Evolutionary conservation across 2,888 invertebrate species (phyloP).

Genomic region (Acanthopleura granulata): DNA sequence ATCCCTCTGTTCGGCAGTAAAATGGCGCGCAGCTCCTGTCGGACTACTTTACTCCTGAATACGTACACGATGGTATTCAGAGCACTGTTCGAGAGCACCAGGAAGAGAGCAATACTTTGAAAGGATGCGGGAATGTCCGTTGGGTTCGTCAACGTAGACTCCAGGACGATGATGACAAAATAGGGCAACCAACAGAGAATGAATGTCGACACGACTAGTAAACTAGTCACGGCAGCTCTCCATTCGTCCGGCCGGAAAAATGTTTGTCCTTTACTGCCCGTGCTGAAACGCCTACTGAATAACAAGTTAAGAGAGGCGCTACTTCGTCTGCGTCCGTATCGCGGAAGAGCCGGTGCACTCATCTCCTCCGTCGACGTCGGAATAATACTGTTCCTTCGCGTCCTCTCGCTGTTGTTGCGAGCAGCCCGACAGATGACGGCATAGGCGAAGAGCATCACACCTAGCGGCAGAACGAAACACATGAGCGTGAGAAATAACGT

Average conservation of each 20-base stretch:
- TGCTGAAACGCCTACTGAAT: conserved; percentile 78
- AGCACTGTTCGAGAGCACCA: conserved; percentile 76
- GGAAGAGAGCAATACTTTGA: conserved; percentile 69
- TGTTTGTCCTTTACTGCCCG: conserved; percentile 80
- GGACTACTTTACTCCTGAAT: conserved; percentile 72
- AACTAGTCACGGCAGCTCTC: conserved; percentile 88
- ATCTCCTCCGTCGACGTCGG: conserved; percentile 21
- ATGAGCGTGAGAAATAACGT: conserved; percentile 68
- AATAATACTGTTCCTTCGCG: conserved; percentile 73
- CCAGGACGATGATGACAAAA: conserved; percentile 55
- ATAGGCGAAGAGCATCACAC: conserved; percentile 80
- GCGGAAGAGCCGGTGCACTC: conserved; percentile 33
- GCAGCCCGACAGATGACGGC: conserved; percentile 78
- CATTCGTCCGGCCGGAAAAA: conserved; percentile 89
- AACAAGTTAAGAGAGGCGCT: conserved; percentile 53
- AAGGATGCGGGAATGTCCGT: conserved; percentile 42
- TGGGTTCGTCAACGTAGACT: conserved; percentile 59
- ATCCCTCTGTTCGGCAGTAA: conserved; percentile 26
- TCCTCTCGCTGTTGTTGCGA: conserved; percentile 78
- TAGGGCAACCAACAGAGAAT: conserved; percentile 75
- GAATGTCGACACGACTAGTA: conserved; percentile 81
- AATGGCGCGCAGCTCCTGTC: conserved; percentile 48
- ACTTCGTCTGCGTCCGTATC: conserved; percentile 42
- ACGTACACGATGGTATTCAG: conserved; percentile 84
- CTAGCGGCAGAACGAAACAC: conserved; percentile 72